Evolutionary conservation across 2,888 invertebrate species (phyloP), one percentile per base, ranked within the genome.

Genomic region (Drosophila mimica): DNA sequence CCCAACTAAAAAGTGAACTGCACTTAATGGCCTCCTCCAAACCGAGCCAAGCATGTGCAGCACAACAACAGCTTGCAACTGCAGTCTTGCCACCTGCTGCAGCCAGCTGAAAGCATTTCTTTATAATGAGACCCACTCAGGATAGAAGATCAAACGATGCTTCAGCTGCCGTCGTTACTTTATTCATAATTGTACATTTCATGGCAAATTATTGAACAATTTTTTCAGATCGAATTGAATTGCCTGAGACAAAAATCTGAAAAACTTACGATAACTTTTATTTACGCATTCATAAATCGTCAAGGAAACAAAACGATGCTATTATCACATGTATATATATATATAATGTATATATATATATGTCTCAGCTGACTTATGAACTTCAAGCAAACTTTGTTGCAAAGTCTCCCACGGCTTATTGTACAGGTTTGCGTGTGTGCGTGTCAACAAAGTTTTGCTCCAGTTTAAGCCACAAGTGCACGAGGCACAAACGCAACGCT

Each of bases 391-490:
- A 25, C 7, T 30, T 13, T 25, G 28, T 25, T 1, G n/a, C 8
- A 40, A 34, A 61, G 69, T 58, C 57, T 31, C 49, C 68, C 68
- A 71, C 71, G 76, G 61, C n/a, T 34, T 33, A 9, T 25, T 31
- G n/a, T 38, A 53, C 6, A 25, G 28, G 48, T 20, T 68, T 69
- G 78, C 70, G 81, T 87, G 88, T 71, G 69, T 73, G 70, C 83
- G 76, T 82, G 87, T 76, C 74, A 80, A 58, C 67, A 40, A 31
- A 40, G 56, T 56, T 81, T 74, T 71, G 83, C 89, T 83, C 83
- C 78, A 84, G 79, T 89, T 84, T 59, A 48, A 62, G 68, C 83
- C 60, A 34, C 74, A 79, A 75, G 68, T 67, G 76, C 70, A 74
- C 33, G 62, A 71, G 64, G 58, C 73, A 59, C 53, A 67, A 53